These are phyloP conservation scores for Parapristionchus giblindavisi DNA, from an alignment of 2,888 invertebrate species.

Conservation along the genomic window DNA sequence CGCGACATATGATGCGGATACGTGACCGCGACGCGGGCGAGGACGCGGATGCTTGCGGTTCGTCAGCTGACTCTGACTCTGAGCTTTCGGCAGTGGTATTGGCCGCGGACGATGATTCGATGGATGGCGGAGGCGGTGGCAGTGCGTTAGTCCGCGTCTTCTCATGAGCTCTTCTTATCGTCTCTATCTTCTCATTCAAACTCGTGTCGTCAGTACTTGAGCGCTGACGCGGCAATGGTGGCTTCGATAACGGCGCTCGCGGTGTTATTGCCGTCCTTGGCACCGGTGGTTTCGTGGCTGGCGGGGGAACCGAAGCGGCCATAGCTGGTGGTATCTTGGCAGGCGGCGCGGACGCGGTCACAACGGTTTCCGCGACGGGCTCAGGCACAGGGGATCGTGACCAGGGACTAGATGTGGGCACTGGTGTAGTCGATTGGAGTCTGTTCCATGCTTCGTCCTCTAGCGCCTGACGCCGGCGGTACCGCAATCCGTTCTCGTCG, in stretches of 20 bases:
- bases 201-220: conserved; percentile 58
- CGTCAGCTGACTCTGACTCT: conserved; percentile 43
- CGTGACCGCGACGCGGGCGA: conserved; percentile 74
- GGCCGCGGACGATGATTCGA: conserved; percentile 30
- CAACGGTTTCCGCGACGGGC: neutral
- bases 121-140: conserved; percentile 40
- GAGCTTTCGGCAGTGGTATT: conserved; percentile 42
- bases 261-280: neutral
- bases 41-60: conserved; percentile 24
- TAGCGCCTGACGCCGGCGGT: conserved; percentile 61
- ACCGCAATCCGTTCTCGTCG: conserved; percentile 53
- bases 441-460: conserved; percentile 66
- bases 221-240: conserved; percentile 61
- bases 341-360: neutral
- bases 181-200: conserved; percentile 64
- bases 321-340: neutral
- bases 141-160: neutral
- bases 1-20: conserved; percentile 81
- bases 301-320: conserved; percentile 32
- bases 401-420: conserved; percentile 41
- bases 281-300: conserved; percentile 26
- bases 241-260: conserved; percentile 43
- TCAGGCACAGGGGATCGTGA: conserved; percentile 36
- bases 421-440: conserved; percentile 42
- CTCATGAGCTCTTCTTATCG: conserved; percentile 63